Evolutionary conservation across 2,888 invertebrate genomes (phyloP).

Genomic region (Amblyteles armatorius): DNA sequence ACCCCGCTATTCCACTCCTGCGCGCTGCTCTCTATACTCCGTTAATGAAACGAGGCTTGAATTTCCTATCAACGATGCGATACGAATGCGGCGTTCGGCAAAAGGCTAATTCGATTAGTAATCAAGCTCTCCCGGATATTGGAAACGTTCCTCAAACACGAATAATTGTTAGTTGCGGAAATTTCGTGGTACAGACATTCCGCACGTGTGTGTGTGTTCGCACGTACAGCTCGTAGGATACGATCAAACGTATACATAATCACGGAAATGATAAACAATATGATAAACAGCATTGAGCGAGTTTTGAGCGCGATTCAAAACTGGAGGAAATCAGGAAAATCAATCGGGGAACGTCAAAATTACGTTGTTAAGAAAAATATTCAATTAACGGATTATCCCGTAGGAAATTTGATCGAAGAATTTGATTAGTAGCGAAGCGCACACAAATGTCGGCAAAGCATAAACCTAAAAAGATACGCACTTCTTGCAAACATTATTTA

Average conservation of each 20-base stretch:
- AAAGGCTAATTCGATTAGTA: conserved; percentile 78
- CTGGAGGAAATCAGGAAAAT: not conserved
- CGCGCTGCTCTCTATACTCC: conserved; percentile 8
- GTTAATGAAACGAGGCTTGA: conserved; percentile 53
- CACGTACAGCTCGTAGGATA: conserved; percentile 32
- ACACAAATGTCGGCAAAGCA: not conserved
- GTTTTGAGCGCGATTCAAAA: not conserved
- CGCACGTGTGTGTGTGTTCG: conserved; percentile 41
- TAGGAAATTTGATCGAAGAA: not conserved
- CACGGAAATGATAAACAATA: not conserved
- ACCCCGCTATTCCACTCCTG: not conserved
- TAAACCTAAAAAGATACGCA: not conserved
- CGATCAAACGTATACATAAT: conserved; percentile 21
- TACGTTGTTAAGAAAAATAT: not conserved
- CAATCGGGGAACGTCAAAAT: not conserved
- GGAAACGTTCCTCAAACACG: conserved; percentile 76
- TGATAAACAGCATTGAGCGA: not conserved
- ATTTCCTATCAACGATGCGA: conserved; percentile 51
- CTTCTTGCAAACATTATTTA: not conserved
- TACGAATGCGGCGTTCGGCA: conserved; percentile 48
- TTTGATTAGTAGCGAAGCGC: too few species aligned
- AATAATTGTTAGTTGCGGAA: conserved; percentile 75
- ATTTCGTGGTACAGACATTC: conserved; percentile 47
- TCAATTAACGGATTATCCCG: not conserved
- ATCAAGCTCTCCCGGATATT: conserved; percentile 74